These are phyloP conservation scores for Gallinago media DNA, from an alignment of 2,113 vertebrate species.

Conservation along the genomic window DNA sequence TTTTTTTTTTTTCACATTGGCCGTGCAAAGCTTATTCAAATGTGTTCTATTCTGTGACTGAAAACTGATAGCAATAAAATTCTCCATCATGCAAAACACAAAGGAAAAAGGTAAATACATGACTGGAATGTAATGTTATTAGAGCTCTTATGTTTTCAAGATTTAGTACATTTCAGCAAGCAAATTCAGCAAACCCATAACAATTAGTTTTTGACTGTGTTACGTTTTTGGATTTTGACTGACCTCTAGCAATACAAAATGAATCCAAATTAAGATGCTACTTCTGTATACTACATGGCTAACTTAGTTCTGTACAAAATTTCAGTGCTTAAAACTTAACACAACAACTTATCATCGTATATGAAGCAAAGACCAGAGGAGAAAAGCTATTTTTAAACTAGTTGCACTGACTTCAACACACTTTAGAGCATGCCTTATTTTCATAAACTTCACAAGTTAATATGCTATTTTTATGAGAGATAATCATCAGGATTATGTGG, in stretches of 20 bases:
- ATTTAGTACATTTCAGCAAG: neutral
- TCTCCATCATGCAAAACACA: neutral
- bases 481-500: neutral
- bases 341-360: neutral
- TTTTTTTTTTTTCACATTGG: neutral
- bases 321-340: neutral
- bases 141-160: neutral
- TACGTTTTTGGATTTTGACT: neutral
- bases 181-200: neutral
- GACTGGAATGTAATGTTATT: neutral
- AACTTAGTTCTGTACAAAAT: neutral
- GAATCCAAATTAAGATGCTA: neutral
- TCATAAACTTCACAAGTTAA: neutral
- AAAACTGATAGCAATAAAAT: neutral
- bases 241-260: neutral
- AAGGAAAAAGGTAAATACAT: neutral
- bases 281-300: neutral
- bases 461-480: conserved; percentile 6
- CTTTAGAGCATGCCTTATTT: neutral
- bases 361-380: neutral
- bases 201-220: neutral
- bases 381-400: neutral
- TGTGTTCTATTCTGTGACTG: neutral
- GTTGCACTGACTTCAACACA: neutral
- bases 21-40: neutral